phyloP scores from a whole-genome alignment of 2,113 vertebrate genomes.

The Martes martes region DNA sequence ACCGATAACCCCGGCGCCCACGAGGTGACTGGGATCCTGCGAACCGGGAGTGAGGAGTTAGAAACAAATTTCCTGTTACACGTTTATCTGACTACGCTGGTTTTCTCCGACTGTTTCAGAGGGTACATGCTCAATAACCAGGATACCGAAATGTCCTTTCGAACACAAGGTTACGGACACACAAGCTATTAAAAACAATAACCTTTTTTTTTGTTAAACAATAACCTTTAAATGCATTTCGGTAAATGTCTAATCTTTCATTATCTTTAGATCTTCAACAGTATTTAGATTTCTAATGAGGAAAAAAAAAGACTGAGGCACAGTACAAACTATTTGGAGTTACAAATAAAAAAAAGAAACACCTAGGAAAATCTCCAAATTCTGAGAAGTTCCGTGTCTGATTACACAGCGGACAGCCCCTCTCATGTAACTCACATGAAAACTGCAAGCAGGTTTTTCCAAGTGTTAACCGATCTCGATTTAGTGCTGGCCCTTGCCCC shows the following conservation, averaged over 20 bases:
- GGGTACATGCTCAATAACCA: background rate
- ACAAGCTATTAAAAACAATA: slow-evolving; percentile 20
- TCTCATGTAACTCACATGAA: background rate
- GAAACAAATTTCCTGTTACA: background rate
- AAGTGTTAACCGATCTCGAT: background rate
- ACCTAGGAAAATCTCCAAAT: background rate
- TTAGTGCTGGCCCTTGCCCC: background rate
- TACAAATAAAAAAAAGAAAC: background rate
- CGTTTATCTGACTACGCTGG: slow-evolving; percentile 50
- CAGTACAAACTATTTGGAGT: background rate
- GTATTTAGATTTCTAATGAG: background rate
- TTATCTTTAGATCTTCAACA: background rate
- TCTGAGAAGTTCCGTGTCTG: background rate
- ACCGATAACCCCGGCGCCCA: background rate
- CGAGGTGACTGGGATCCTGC: background rate
- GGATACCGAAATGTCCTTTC: background rate
- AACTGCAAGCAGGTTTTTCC: background rate
- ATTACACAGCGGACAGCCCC: background rate
- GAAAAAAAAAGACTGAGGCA: background rate
- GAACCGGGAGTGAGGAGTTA: background rate
- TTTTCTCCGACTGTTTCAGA: slow-evolving; percentile 35
- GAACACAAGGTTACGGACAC: background rate
- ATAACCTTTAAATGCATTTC: background rate
- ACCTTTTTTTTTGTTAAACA: background rate
- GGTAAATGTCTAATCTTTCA: slow-evolving; percentile 22